Percentiles rank a stretch among this genome's conserved stretches.
These are phyloP conservation scores for Betta splendens DNA, from an alignment of 2,797 vertebrate species.

Conservation along the genomic window DNA sequence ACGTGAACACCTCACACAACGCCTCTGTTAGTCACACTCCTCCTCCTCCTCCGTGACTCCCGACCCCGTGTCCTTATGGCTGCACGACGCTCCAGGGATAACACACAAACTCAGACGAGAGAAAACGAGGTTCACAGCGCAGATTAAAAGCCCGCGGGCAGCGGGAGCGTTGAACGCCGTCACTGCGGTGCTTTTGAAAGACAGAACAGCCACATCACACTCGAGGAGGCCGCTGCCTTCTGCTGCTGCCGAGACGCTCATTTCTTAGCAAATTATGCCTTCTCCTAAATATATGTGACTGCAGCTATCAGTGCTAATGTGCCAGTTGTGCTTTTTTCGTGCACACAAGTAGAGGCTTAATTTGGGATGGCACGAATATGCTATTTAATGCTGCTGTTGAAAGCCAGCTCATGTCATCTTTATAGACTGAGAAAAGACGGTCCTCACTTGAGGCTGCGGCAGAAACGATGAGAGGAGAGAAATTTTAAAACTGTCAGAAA, in stretches of 20 bases:
- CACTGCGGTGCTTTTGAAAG: conserved; percentile 3
- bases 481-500: conserved; percentile 34
- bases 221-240: conserved; percentile 40
- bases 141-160: conserved; percentile 30
- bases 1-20: background rate
- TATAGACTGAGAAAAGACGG: conserved; percentile 13
- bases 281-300: conserved; percentile 52
- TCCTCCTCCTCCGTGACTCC: conserved; percentile 3
- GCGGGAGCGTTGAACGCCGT: conserved; percentile 15
- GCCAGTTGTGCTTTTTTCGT: conserved; percentile 34
- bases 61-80: conserved; percentile 6
- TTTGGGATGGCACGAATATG: conserved; percentile 41
- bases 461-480: conserved; percentile 21
- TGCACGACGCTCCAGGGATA: conserved; percentile 11
- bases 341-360: conserved; percentile 41
- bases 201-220: conserved; percentile 42
- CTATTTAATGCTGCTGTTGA: conserved; percentile 37
- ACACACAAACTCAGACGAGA: conserved; percentile 30
- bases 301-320: conserved; percentile 51
- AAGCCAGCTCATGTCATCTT: conserved; percentile 33
- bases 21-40: background rate
- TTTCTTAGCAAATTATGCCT: conserved; percentile 43
- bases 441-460: conserved; percentile 19
- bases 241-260: conserved; percentile 39
- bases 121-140: conserved; percentile 18